Conservation (phyloP, 2,888 invertebrate genomes). For the Steinernema scapterisci region DNA sequence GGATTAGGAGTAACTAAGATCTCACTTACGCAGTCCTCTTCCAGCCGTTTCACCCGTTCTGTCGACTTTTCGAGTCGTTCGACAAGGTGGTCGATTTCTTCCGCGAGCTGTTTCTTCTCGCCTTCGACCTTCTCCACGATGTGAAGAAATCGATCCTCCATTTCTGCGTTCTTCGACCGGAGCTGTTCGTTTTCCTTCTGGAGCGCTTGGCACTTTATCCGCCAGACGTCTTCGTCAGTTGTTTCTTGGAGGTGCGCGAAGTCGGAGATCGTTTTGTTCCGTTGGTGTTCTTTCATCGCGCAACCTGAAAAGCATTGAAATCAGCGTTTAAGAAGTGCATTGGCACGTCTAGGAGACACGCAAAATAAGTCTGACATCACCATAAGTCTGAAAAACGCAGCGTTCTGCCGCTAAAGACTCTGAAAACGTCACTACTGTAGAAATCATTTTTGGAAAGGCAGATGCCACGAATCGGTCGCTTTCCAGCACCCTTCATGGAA, state of each 20-base stretch:
- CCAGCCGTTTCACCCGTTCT: neutral
- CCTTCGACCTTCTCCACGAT: slow-evolving; percentile 22
- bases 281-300: slow-evolving; percentile 4
- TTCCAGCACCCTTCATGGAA: no score
- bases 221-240: neutral
- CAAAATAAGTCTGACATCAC: no score
- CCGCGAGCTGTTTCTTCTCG: slow-evolving; percentile 17
- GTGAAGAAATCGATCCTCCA: slow-evolving; percentile 21
- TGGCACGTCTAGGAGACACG: no score
- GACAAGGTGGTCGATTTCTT: slow-evolving; percentile 22
- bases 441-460: no score
- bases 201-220: slow-evolving; percentile 12
- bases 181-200: neutral
- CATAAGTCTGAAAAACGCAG: no score
- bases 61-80: slow-evolving; percentile 7
- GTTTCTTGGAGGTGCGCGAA: slow-evolving; percentile 8
- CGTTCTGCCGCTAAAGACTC: no score
- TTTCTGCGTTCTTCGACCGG: slow-evolving; percentile 3
- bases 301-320: neutral
- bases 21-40: neutral
- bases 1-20: neutral
- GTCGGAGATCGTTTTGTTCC: slow-evolving; percentile 3
- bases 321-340: no score
- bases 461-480: no score
- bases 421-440: no score